Evolutionary conservation across 2,113 vertebrate species (phyloP).

Genomic region (Ardeotis arabs): DNA sequence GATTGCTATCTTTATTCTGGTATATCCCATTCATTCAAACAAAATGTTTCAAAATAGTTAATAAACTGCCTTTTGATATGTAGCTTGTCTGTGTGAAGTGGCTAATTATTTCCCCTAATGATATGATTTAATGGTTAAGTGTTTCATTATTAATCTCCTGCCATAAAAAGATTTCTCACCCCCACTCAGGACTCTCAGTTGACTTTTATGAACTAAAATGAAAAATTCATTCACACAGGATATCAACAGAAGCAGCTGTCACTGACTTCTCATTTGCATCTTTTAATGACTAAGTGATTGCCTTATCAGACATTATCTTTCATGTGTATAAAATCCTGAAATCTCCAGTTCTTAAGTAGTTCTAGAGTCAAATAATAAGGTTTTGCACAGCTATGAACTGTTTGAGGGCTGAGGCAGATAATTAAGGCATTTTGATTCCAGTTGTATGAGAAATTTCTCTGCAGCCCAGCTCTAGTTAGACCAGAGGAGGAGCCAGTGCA

Average conservation of each 20-base stretch:
- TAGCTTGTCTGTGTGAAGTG: not conserved
- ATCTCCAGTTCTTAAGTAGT: not conserved
- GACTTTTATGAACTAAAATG: not conserved
- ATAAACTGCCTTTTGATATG: not conserved
- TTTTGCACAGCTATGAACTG: not conserved
- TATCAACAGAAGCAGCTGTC: not conserved
- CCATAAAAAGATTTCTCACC: not conserved
- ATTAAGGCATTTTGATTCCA: not conserved
- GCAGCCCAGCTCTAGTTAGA: not conserved
- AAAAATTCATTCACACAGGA: not conserved
- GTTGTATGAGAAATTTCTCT: not conserved
- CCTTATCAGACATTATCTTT: not conserved
- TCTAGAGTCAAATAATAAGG: not conserved
- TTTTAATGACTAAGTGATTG: not conserved
- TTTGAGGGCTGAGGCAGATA: not conserved
- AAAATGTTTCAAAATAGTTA: not conserved
- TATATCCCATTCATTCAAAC: not conserved
- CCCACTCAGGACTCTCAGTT: not conserved
- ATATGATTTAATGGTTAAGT: not conserved
- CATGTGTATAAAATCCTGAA: not conserved
- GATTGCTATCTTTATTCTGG: not conserved
- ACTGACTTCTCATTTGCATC: not conserved
- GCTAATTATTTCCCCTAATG: conserved; percentile 4
- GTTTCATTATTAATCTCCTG: not conserved
- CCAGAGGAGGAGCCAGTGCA: not conserved